Evolutionary conservation across 2,113 vertebrate species (phyloP), one percentile per base, ranked within the genome.

Genomic region (Hippoglossus stenolepis): DNA sequence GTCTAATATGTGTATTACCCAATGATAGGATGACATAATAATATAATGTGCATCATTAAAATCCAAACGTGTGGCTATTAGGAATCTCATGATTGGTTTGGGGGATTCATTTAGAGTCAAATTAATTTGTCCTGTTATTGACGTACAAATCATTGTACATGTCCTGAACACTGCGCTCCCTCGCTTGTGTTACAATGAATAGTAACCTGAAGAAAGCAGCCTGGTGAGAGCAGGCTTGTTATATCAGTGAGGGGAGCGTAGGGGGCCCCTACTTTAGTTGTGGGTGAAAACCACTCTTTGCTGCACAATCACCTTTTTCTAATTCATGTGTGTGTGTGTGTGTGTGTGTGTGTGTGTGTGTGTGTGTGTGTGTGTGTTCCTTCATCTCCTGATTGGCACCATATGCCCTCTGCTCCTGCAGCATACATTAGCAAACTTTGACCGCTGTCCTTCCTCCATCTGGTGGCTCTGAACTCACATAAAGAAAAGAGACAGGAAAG

Each of bases 321-420:
- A 82, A 90, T 93, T 94, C 92, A 89, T 90, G 86, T 84, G 84
- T 82, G 57, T 31, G 47, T 38, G 68, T 65, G 57, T 23, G 47
- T 40, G 68, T 65, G 57, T 31, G 47, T 47, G 64, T 65, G 57
- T 31, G 47, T 47, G 68, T 65, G 57, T 28, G 47, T 45, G 68
- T 65, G n/a, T n/a, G n/a, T n/a, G n/a, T n/a, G 67, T 60, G 24
- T 21, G 57, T 31, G 47, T 47, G 68, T 65, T 24, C 78, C 74
- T 83, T 90, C 82, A 82, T 70, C 57, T 72, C 87, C 89, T 94
- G 92, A 94, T 94, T 93, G 87, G 88, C 91, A 91, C 93, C 92
- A 87, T 93, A 90, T 95, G 93, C 82, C 87, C 87, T 82, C 77
- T 75, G 61, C 81, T 90, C 91, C 66, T 73, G 83, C 69, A 64